phyloP scores from a whole-genome alignment of 2,797 vertebrate genomes.

The Schizothorax lantsangensis region DNA sequence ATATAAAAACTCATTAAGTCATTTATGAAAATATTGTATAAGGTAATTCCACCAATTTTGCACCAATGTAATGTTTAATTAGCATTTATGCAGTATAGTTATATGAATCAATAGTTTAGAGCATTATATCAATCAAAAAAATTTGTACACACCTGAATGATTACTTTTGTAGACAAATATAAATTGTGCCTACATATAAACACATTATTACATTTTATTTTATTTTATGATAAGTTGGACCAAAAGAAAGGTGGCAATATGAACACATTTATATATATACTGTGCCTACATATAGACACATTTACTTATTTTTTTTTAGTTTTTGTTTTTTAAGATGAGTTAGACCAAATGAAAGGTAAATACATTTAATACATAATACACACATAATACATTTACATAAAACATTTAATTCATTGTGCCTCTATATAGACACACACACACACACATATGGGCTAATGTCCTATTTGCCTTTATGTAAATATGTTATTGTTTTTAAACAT shows the following conservation, averaged over 20 bases:
- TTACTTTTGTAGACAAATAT: neutral
- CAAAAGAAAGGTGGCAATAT: neutral
- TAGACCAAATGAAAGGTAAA: neutral
- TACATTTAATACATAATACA: neutral
- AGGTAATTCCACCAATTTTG: too few relatives aligned
- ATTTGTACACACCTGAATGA: neutral
- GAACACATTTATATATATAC: neutral
- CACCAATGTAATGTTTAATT: too few relatives aligned
- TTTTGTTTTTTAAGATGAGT: neutral
- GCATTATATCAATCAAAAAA: neutral
- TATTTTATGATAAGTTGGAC: neutral
- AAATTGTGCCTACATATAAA: neutral
- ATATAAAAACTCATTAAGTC: too few relatives aligned
- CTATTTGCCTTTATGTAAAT: constrained; percentile 29
- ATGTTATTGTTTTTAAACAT: constrained; percentile 30
- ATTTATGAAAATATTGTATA: too few relatives aligned
- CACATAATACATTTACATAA: neutral
- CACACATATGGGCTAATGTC: constrained; percentile 58
- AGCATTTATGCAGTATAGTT: neutral
- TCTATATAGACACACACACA: neutral
- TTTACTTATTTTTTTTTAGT: neutral
- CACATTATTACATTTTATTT: too few relatives aligned
- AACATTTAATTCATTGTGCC: neutral
- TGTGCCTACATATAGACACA: neutral
- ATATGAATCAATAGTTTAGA: neutral